Conservation (phyloP, 2,113 vertebrate species). For the Pholis gunnellus region DNA sequence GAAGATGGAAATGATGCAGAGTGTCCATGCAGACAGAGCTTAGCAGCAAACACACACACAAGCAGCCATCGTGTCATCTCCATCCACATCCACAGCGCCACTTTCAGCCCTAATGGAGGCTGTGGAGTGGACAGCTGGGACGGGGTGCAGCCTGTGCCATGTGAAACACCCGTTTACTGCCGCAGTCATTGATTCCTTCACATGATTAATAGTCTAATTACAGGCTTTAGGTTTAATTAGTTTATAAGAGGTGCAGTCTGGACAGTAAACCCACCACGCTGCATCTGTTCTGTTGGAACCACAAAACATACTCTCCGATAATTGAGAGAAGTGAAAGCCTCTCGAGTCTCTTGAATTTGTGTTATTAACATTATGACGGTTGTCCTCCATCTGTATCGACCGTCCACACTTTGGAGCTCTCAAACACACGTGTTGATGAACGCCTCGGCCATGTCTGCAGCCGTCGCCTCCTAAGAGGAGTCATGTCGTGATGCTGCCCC, state of each 20-base stretch:
- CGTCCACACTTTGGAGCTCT: not conserved
- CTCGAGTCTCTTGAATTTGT: not conserved
- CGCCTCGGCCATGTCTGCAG: not conserved
- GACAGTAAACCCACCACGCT: slow-evolving; percentile 17
- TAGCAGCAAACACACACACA: not conserved
- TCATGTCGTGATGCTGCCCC: slow-evolving; percentile 38
- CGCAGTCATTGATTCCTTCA: slow-evolving; percentile 34
- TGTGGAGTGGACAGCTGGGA: slow-evolving; percentile 36
- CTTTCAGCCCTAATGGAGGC: slow-evolving; percentile 19
- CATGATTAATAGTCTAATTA: slow-evolving; percentile 72
- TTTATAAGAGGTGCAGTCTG: slow-evolving; percentile 47
- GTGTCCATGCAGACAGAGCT: no score
- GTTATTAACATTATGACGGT: not conserved
- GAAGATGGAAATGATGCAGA: not conserved
- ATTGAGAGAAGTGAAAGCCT: slow-evolving; percentile 14
- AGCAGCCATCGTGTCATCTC: not conserved
- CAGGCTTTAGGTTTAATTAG: slow-evolving; percentile 63
- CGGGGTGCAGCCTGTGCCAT: slow-evolving; percentile 3
- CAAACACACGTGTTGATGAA: not conserved
- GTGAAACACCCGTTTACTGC: slow-evolving; percentile 24
- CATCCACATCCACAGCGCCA: not conserved
- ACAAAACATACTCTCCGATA: slow-evolving; percentile 10
- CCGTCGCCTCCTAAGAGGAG: not conserved
- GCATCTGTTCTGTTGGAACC: slow-evolving; percentile 33
- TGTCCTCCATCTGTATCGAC: not conserved